Base-by-base conservation (phyloP, 2,113 vertebrate genomes). In the Carassius carassius region DNA sequence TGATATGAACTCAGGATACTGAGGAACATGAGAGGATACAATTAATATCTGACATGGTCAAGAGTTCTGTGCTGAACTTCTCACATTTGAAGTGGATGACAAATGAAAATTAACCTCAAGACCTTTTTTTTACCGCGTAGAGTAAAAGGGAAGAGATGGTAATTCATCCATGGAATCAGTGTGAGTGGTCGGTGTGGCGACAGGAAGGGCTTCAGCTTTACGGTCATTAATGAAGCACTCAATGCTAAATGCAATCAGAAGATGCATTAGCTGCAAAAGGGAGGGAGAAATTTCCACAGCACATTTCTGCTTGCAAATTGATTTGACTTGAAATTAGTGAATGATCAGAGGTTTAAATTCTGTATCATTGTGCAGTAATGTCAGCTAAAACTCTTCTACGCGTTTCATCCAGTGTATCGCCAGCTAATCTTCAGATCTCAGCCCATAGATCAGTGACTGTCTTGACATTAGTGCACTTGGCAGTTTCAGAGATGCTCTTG, bases 151-250 rank as follows among this genome's bases (percentile, higher is more conserved):
- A 90, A 93, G 88, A 91, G 91, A 93, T 90, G 91, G 89, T 89
- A 92, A 92, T 94, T 94, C 92, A 94, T 93, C 91, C 90, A 84
- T 82, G 90, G 86, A 89, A 94, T 93, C 92, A 88, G 90, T 85
- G 90, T 90, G 91, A 94, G 92, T 91, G 85, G 91, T 84, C 88
- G 86, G 88, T 88, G 88, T 88, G 86, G 90, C 78, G 81, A 88
- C 89, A 92, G 92, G 93, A 93, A 94, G 93, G 92, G 90, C 94
- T 92, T 93, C 90, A 93, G 89, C 91, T 92, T 92, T 93, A 93
- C 89, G 90, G 89, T 93, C 91, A 94, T 94, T 94, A 94, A 89
- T 72, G 60, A 86, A 90, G 90, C 92, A 94, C 92, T 93, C 91
- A 90, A 91, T 92, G 92, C 89, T 89, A 89, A 88, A 85, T 12